Evolutionary conservation across 2,113 vertebrate genomes (phyloP).

Genomic region (Tympanuchus pallidicinctus): DNA sequence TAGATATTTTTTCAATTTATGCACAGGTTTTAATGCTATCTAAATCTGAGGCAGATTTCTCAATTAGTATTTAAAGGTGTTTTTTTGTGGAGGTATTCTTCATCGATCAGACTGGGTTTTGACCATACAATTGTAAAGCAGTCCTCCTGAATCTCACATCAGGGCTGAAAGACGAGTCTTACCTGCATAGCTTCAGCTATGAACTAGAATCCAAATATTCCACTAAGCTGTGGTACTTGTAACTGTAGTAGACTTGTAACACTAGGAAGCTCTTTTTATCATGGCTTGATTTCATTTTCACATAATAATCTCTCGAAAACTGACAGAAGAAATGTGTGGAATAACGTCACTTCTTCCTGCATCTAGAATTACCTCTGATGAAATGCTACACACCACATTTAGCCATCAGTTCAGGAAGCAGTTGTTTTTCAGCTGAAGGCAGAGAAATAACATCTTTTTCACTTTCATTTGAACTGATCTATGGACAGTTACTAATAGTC

Average conservation of each 20-base stretch:
- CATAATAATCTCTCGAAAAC: background rate
- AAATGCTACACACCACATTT: background rate
- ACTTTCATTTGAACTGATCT: background rate
- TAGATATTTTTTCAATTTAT: background rate
- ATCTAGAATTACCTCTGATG: background rate
- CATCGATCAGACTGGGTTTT: background rate
- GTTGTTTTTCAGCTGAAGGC: background rate
- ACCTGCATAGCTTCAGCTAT: background rate
- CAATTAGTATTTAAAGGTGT: background rate
- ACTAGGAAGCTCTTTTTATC: background rate
- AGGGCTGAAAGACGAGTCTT: background rate
- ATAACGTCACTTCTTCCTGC: background rate
- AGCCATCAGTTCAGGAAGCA: background rate
- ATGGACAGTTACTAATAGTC: background rate
- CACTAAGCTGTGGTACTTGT: background rate
- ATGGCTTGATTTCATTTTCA: background rate
- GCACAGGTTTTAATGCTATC: background rate
- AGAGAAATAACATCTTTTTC: background rate
- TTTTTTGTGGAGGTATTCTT: background rate
- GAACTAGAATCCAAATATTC: background rate
- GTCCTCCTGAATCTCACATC: background rate
- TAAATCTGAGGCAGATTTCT: background rate
- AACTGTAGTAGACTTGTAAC: background rate
- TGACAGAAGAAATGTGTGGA: background rate
- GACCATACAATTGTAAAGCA: background rate